phyloP scores from a whole-genome alignment of 2,113 vertebrate genomes.

The Cranoglanis bouderius region DNA sequence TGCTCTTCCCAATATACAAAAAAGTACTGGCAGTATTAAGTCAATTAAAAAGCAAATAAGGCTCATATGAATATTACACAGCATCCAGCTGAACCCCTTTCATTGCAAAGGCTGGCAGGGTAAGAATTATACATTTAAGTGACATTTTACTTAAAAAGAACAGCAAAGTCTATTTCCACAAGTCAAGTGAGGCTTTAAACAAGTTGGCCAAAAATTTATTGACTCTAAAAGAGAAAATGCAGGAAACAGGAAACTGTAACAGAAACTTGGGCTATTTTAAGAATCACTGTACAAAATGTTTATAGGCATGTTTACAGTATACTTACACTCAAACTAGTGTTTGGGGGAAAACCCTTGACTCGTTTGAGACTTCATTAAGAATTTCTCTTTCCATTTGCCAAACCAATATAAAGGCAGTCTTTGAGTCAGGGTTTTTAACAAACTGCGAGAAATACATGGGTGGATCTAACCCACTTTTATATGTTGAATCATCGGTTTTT shows the following conservation, averaged over 20 bases:
- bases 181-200: slow-evolving; percentile 26
- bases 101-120: neutral
- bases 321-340: slow-evolving; percentile 42
- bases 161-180: slow-evolving; percentile 20
- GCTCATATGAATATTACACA: neutral
- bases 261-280: slow-evolving; percentile 48
- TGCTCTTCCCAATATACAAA: neutral
- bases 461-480: slow-evolving; percentile 21
- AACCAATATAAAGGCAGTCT: slow-evolving; percentile 44
- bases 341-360: slow-evolving; percentile 43
- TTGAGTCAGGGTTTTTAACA: slow-evolving; percentile 30
- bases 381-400: slow-evolving; percentile 44
- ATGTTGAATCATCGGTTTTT: slow-evolving; percentile 1
- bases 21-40: neutral
- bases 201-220: slow-evolving; percentile 43
- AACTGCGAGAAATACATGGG: slow-evolving; percentile 17
- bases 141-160: slow-evolving; percentile 44
- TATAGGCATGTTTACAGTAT: slow-evolving; percentile 53
- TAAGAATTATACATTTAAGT: slow-evolving; percentile 35
- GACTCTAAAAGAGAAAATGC: slow-evolving; percentile 49
- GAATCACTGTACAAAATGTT: slow-evolving; percentile 52
- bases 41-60: neutral
- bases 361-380: slow-evolving; percentile 41
- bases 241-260: slow-evolving; percentile 41
- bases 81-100: neutral